Conservation (phyloP, 2,888 invertebrate genomes). For the Sympetrum striolatum region DNA sequence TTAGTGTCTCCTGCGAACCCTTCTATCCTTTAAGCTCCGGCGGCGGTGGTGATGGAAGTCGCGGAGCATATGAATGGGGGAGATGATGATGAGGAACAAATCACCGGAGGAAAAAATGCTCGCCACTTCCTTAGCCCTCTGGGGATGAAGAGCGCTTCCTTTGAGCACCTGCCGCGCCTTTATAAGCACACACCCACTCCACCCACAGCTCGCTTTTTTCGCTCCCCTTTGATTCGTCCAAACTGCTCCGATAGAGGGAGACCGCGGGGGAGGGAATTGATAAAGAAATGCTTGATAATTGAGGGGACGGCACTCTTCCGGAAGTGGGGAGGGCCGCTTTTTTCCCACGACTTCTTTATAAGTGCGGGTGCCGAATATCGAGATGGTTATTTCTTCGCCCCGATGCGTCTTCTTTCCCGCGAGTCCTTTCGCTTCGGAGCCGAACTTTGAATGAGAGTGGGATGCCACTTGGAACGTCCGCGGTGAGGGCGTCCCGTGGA, state of each 20-base stretch:
- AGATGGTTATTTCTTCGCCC: background rate
- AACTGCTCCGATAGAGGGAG: background rate
- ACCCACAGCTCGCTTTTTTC: background rate
- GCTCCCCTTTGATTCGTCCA: background rate
- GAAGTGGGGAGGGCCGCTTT: background rate
- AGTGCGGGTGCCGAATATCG: too few species aligned
- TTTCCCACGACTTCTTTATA: background rate
- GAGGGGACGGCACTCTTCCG: background rate
- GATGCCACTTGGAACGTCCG: background rate
- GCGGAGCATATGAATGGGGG: background rate
- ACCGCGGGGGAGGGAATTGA: background rate
- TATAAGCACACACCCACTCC: background rate
- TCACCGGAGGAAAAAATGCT: background rate
- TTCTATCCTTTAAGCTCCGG: background rate
- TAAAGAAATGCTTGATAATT: background rate
- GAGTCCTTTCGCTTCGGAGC: background rate
- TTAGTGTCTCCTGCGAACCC: background rate
- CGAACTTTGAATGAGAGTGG: constrained; percentile 28
- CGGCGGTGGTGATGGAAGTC: background rate
- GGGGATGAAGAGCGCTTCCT: background rate
- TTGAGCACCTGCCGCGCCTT: constrained; percentile 2
- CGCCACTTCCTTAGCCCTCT: too few species aligned
- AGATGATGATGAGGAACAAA: background rate
- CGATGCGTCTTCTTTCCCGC: background rate
- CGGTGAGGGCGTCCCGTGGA: background rate